Evolutionary conservation across 2,113 vertebrate genomes (phyloP).

Genomic region (Naja naja): DNA sequence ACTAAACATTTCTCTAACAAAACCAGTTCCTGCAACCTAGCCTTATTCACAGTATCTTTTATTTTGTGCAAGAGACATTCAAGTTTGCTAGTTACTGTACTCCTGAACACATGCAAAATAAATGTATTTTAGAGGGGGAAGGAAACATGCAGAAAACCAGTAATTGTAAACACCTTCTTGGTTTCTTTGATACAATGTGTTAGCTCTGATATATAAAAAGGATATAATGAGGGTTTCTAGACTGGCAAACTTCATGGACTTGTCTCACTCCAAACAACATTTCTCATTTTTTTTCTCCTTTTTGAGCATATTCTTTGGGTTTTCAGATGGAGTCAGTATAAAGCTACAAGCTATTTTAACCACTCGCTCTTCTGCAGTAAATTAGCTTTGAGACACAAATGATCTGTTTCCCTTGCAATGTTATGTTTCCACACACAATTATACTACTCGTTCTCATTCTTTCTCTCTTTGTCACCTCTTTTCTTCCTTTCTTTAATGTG

Average conservation of each 20-base stretch:
- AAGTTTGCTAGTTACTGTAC: too few species aligned
- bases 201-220: too few species aligned
- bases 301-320: background rate
- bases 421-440: too few species aligned
- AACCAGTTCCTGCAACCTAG: background rate
- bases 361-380: background rate
- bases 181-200: background rate
- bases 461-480: too few species aligned
- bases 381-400: slow-evolving; percentile 2
- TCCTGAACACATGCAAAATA: too few species aligned
- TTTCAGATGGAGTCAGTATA: background rate
- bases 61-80: background rate
- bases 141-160: background rate
- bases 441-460: background rate
- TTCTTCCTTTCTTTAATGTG: slow-evolving; percentile 38
- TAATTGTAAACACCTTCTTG: background rate
- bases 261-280: too few species aligned
- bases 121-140: too few species aligned
- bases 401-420: slow-evolving; percentile 8
- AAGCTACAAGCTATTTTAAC: background rate
- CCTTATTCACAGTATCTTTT: background rate
- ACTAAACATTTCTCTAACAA: background rate
- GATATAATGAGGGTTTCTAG: background rate
- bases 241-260: too few species aligned
- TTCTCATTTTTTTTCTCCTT: too few species aligned